Evolutionary conservation across 2,888 invertebrate genomes (phyloP).

Genomic region (Cartodere bifasciata): DNA sequence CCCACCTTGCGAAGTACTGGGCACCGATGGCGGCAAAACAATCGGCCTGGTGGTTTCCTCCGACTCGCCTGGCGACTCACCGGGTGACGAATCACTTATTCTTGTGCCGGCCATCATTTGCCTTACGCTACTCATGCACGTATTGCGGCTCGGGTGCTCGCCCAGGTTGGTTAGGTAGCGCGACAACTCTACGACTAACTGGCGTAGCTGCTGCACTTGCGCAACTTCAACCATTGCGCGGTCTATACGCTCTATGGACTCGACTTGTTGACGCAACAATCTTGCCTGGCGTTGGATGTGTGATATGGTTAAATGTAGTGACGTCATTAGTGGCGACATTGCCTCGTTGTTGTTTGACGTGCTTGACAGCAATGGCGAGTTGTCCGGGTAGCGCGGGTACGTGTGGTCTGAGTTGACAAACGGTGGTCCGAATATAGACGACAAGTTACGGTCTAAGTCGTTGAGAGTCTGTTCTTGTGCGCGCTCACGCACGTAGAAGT

Average conservation of each 20-base stretch:
- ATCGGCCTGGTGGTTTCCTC: not conserved
- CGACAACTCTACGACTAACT: slow-evolving; percentile 51
- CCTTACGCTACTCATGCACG: slow-evolving; percentile 29
- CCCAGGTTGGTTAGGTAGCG: slow-evolving; percentile 38
- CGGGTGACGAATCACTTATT: slow-evolving; percentile 31
- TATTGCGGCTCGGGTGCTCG: slow-evolving; percentile 35
- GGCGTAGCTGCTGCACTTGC: slow-evolving; percentile 46
- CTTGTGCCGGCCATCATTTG: slow-evolving; percentile 36
- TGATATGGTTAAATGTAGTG: slow-evolving; percentile 30
- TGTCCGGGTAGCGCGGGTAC: slow-evolving; percentile 24
- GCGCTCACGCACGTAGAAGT: slow-evolving; percentile 25
- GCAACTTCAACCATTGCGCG: slow-evolving; percentile 33
- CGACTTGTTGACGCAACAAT: slow-evolving; percentile 16
- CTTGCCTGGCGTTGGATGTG: slow-evolving; percentile 32
- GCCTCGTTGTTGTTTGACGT: slow-evolving; percentile 15
- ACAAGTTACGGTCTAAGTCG: slow-evolving; percentile 8
- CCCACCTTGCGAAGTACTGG: not conserved
- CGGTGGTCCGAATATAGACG: slow-evolving; percentile 12
- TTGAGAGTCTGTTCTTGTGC: slow-evolving; percentile 8
- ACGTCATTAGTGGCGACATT: slow-evolving; percentile 29
- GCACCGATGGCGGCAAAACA: slow-evolving; percentile 2
- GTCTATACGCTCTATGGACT: slow-evolving; percentile 31
- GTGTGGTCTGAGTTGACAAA: slow-evolving; percentile 30
- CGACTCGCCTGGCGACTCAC: slow-evolving; percentile 24
- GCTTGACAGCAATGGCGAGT: slow-evolving; percentile 7